Evolutionary conservation across 2,888 invertebrate genomes (phyloP).

Genomic region (Pristionchus arcanus): DNA sequence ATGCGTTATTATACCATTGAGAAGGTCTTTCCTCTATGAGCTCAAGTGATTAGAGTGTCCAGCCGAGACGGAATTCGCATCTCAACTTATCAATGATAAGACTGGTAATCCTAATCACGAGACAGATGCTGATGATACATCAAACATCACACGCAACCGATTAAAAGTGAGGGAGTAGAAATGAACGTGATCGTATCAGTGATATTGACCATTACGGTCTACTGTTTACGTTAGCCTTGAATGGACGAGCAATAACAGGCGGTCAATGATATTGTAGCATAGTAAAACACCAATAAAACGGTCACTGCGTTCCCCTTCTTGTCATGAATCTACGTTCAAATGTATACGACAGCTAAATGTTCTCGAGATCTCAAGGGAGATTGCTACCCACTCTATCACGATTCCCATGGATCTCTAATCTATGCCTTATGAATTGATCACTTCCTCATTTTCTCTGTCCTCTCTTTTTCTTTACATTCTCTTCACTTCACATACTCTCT

Average conservation of each 20-base stretch:
- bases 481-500: not conserved
- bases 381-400: not conserved
- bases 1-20: not conserved
- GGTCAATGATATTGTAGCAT: not conserved
- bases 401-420: conserved; percentile 30
- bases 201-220: not conserved
- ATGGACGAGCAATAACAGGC: not conserved
- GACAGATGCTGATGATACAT: not conserved
- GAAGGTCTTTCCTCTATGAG: too few species aligned
- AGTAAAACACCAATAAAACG: not conserved
- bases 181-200: not conserved
- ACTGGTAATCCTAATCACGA: not conserved
- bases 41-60: too few species aligned
- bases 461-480: conserved; percentile 14
- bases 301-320: not conserved
- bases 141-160: not conserved
- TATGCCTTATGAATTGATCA: conserved; percentile 26
- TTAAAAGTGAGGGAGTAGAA: not conserved
- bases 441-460: conserved; percentile 18
- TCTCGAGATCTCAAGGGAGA: not conserved
- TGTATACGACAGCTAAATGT: not conserved
- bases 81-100: not conserved
- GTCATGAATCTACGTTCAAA: not conserved
- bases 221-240: conserved; percentile 40
- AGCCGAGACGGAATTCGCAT: not conserved